These are phyloP conservation scores for western clawed frog (Xenopus tropicalis) DNA, from an alignment of 2,113 vertebrate genomes.

Conservation along the genomic window UCB_Xtro_10.0 CM004445.2:105416001-105416500, in stretches of 20 bases:
- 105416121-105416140: no score
- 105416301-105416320: slow-evolving; percentile 84
- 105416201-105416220: no score
- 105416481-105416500: slow-evolving; percentile 95
- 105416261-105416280: slow-evolving; percentile 86
- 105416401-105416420: not conserved
- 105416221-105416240: slow-evolving; percentile 73
- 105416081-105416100: no score
- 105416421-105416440: not conserved
- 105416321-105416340: slow-evolving; percentile 93
- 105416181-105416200: no score
- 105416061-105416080: no score
- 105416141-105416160: no score
- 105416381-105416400: slow-evolving; percentile 52
- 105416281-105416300: slow-evolving; percentile 94
- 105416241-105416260: slow-evolving; percentile 91
- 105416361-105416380: slow-evolving; percentile 92
- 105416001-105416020: no score
- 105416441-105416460: slow-evolving; percentile 8
- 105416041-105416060: no score
- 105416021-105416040: no score
- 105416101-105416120: no score
- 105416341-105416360: slow-evolving; percentile 83
- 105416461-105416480: slow-evolving; percentile 69
- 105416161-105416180: no score